These are phyloP conservation scores for Dasyornis broadbenti DNA, from an alignment of 2,113 vertebrate species.

Conservation along the genomic window DNA sequence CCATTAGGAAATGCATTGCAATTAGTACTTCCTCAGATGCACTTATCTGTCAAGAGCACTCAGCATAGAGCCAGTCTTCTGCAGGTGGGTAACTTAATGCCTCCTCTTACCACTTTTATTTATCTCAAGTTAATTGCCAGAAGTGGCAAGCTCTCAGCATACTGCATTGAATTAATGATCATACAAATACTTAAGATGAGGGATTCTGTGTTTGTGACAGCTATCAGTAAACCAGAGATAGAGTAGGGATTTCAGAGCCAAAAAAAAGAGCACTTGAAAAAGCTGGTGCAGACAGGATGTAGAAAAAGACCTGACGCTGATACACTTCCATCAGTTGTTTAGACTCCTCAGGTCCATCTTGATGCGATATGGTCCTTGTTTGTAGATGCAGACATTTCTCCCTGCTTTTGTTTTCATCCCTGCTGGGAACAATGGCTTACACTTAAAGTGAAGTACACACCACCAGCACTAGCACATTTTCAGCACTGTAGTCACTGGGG, in stretches of 20 bases:
- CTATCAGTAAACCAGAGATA: neutral
- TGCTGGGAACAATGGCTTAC: neutral
- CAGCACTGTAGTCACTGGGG: neutral
- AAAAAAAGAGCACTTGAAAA: neutral
- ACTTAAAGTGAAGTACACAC: neutral
- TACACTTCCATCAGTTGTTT: neutral
- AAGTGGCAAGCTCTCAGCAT: neutral
- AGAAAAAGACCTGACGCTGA: neutral
- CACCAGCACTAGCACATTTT: neutral
- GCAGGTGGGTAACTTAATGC: conserved; percentile 41
- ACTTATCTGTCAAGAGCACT: conserved; percentile 30
- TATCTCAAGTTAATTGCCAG: conserved; percentile 28
- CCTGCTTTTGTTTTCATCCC: neutral
- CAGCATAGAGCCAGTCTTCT: neutral
- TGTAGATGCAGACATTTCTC: neutral
- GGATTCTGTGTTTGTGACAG: neutral
- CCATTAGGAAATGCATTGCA: neutral
- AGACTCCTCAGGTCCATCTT: neutral
- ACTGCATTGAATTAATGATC: neutral
- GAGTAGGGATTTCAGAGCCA: neutral
- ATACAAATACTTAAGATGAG: neutral
- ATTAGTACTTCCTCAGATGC: conserved; percentile 19
- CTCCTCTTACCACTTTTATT: conserved; percentile 16
- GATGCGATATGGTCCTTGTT: neutral
- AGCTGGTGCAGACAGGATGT: neutral